A percentile compares a stretch with the other conserved stretches of the same genome.
These are phyloP conservation scores for Dolichoris vasculosae DNA, from an alignment of 1,140 invertebrate genomes.

Conservation along the genomic window DNA sequence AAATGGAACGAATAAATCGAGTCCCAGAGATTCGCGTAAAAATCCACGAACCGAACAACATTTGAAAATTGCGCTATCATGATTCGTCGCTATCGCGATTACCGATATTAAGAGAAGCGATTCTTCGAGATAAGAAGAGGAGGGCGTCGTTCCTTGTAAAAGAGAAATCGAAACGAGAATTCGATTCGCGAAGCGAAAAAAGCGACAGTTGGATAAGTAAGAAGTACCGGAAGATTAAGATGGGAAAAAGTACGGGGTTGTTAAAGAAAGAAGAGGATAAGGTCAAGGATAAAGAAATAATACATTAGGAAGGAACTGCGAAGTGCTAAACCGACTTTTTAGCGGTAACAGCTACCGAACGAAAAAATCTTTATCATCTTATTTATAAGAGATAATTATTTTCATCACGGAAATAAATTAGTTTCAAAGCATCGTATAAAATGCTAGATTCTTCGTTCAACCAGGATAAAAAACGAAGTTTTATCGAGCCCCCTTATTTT, in stretches of 20 bases:
- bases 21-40: background rate
- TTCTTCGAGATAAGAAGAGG: background rate
- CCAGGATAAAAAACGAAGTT: background rate
- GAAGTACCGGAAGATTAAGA: background rate
- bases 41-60: background rate
- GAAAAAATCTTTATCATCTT: constrained; percentile 20
- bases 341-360: background rate
- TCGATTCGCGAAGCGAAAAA: background rate
- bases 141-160: constrained; percentile 2
- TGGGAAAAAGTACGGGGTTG: background rate
- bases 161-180: constrained; percentile 13
- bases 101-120: background rate
- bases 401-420: constrained; percentile 39
- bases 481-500: background rate
- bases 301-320: background rate
- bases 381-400: constrained; percentile 31
- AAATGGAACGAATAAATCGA: no score
- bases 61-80: background rate
- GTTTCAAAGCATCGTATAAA: constrained; percentile 5
- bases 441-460: background rate
- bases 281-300: constrained; percentile 16
- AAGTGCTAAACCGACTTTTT: constrained; percentile 17
- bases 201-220: constrained; percentile 2
- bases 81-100: background rate
- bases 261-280: background rate